A percentile compares a stretch with the other conserved stretches of the same genome.
Conservation (phyloP, 2,113 vertebrate genomes). For the Oreochromis aureus region DNA sequence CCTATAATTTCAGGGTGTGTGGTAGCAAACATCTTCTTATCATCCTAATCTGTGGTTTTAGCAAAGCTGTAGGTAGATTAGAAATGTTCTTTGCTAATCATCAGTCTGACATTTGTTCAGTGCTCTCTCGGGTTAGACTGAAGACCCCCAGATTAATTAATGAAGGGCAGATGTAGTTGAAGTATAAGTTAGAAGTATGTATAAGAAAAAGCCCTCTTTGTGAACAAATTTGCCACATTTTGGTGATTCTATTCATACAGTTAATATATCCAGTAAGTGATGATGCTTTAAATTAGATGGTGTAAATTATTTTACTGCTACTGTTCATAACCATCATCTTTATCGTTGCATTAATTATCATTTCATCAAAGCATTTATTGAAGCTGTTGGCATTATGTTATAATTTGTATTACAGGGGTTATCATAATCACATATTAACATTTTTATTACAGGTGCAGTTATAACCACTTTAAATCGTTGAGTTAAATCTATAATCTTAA, state of each 20-base stretch:
- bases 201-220: accelerated
- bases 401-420: too few relatives aligned
- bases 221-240: accelerated
- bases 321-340: too few relatives aligned
- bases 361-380: too few relatives aligned
- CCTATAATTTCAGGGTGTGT: not conserved
- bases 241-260: accelerated
- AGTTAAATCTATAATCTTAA: too few relatives aligned
- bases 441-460: too few relatives aligned
- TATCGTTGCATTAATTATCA: too few relatives aligned
- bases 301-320: too few relatives aligned
- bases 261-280: not conserved
- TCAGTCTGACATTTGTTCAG: not conserved
- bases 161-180: not conserved
- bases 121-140: not conserved
- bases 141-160: not conserved
- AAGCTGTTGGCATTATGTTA: too few relatives aligned
- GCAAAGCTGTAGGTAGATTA: not conserved
- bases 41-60: not conserved
- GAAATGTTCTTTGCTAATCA: not conserved
- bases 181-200: accelerated
- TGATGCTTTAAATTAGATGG: not conserved
- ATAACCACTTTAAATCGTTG: too few relatives aligned
- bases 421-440: too few relatives aligned
- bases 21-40: not conserved